phyloP scores from a whole-genome alignment of 2,888 invertebrate species.

The Stenodema calcarata region DNA sequence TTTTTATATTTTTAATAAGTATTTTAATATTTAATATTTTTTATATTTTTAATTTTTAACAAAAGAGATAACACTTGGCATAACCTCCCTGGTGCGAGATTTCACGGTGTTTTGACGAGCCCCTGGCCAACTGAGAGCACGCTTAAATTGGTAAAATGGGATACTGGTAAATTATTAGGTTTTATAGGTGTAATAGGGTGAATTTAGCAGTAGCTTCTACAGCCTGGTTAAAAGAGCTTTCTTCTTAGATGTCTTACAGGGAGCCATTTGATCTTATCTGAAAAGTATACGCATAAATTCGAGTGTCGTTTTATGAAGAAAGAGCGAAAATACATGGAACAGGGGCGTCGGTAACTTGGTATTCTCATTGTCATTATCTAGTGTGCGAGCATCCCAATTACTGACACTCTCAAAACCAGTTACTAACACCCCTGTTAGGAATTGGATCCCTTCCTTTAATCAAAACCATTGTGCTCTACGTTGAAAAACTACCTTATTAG shows the following conservation, averaged over 20 bases:
- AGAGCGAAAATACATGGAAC: neutral
- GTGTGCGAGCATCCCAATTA: too few relatives aligned
- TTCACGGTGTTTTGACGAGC: neutral
- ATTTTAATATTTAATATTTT: too few relatives aligned
- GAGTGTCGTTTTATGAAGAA: too few relatives aligned
- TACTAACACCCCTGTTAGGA: conserved; percentile 6
- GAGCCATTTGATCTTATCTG: too few relatives aligned
- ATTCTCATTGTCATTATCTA: neutral
- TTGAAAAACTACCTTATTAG: too few relatives aligned
- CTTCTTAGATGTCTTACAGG: too few relatives aligned
- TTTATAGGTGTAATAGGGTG: conserved; percentile 1
- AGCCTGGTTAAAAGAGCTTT: conserved; percentile 3
- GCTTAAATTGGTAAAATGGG: conserved; percentile 29
- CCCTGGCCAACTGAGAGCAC: conserved; percentile 21
- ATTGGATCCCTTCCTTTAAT: neutral
- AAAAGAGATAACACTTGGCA: conserved; percentile 27
- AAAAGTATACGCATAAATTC: too few relatives aligned
- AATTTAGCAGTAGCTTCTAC: conserved; percentile 12
- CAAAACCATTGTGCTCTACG: neutral
- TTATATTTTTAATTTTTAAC: too few relatives aligned
- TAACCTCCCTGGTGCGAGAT: conserved; percentile 26
- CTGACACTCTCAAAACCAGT: too few relatives aligned
- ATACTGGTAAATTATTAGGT: conserved; percentile 13
- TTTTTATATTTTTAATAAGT: too few relatives aligned
- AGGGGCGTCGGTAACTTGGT: neutral